These are phyloP conservation scores for Maconellicoccus hirsutus DNA, from an alignment of 1,140 invertebrate species.

Conservation along the genomic window DNA sequence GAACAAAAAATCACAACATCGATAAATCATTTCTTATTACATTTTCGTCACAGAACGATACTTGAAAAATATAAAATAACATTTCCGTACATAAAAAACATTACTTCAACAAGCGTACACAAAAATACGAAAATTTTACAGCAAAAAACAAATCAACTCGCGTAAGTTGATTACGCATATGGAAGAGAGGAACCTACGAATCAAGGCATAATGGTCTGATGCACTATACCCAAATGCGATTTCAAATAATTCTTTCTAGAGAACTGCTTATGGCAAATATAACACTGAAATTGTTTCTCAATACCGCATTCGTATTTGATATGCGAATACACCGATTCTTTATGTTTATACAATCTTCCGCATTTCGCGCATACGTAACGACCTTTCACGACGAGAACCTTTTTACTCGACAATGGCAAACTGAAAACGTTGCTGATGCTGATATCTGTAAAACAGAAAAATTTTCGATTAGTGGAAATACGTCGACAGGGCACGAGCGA, in stretches of 20 bases:
- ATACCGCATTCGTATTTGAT: constrained; percentile 34
- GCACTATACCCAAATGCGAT: constrained; percentile 27
- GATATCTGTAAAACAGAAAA: neutral
- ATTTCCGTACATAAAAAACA: too few species aligned
- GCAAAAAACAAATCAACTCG: too few species aligned
- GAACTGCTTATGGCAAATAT: constrained; percentile 32
- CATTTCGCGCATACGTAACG: constrained; percentile 23
- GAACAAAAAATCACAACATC: too few species aligned
- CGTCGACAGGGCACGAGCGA: too few species aligned
- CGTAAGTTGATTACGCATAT: too few species aligned
- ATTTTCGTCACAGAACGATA: too few species aligned
- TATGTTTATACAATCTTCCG: constrained; percentile 37
- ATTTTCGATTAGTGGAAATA: too few species aligned
- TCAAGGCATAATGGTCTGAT: constrained; percentile 23
- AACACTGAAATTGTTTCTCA: constrained; percentile 33
- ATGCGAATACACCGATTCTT: constrained; percentile 34
- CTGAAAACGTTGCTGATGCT: neutral
- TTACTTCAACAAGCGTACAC: too few species aligned
- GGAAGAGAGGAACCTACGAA: too few species aligned
- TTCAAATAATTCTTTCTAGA: constrained; percentile 32
- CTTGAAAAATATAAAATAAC: too few species aligned
- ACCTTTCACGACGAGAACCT: neutral
- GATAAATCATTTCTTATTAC: too few species aligned
- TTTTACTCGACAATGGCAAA: neutral
- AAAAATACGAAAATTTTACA: too few species aligned